Conservation (phyloP, 1,140 invertebrate species). For the Helicoverpa zea region DNA sequence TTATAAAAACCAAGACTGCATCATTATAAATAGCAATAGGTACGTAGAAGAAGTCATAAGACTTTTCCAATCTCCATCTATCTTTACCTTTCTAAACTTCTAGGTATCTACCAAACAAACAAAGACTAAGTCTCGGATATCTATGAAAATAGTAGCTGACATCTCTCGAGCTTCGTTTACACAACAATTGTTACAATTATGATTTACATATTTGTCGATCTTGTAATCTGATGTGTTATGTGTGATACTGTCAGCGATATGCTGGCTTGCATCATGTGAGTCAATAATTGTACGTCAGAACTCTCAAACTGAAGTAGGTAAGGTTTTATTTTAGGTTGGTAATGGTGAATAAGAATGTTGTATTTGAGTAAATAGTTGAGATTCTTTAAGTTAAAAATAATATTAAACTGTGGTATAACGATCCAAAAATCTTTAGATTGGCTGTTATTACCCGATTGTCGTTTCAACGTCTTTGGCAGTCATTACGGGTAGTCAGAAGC, state of each 20-base stretch:
- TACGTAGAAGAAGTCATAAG: not conserved
- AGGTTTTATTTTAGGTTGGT: not conserved
- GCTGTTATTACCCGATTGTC: no score
- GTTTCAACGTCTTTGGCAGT: no score
- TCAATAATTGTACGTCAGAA: no score
- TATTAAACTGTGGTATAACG: no score
- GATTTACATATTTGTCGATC: constrained; percentile 54
- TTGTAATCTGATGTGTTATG: constrained; percentile 44
- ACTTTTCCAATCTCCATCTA: not conserved
- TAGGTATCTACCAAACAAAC: not conserved
- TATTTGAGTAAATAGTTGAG: no score
- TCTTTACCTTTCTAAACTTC: not conserved
- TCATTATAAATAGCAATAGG: no score
- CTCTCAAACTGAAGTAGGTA: not conserved
- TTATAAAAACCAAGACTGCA: no score
- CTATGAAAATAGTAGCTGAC: constrained; percentile 68
- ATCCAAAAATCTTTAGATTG: no score
- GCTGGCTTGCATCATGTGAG: not conserved
- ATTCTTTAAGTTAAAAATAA: no score
- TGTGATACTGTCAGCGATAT: constrained; percentile 18
- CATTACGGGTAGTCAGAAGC: no score
- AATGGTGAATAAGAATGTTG: no score
- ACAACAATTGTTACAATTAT: constrained; percentile 49
- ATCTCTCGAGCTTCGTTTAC: constrained; percentile 70
- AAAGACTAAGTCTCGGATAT: constrained; percentile 42